Evolutionary conservation across 92 coral and sea anemone genomes (phyloP).

Genomic region (Siderastrea siderea): DNA sequence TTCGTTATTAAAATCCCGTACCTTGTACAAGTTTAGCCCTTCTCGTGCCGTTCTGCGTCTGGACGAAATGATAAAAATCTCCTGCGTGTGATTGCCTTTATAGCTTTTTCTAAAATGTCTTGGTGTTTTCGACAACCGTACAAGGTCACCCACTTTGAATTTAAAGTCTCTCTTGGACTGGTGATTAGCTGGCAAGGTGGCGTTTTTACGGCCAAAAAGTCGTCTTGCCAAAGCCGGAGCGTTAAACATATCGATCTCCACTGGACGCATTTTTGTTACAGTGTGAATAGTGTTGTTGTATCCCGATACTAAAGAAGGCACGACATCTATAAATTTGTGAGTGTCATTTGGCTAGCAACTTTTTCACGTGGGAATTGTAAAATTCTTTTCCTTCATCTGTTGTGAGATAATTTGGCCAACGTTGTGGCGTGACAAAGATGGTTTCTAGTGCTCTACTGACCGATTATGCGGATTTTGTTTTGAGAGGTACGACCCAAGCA

Average conservation of each 20-base stretch:
- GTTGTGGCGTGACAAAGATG: too few relatives aligned
- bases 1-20: not conserved
- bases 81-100: slow-evolving; percentile 17
- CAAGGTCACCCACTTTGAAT: slow-evolving; percentile 11
- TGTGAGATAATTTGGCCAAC: too few relatives aligned
- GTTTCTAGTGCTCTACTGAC: too few relatives aligned
- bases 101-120: slow-evolving; percentile 2
- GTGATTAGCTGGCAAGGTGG: too few relatives aligned
- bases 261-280: slow-evolving; percentile 6
- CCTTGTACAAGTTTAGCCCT: slow-evolving; percentile 4
- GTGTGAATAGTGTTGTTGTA: not conserved
- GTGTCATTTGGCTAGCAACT: too few relatives aligned
- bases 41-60: slow-evolving; percentile 10
- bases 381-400: too few relatives aligned
- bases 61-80: slow-evolving; percentile 14
- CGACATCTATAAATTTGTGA: slow-evolving; percentile 9
- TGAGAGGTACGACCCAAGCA: too few relatives aligned
- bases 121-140: slow-evolving; percentile 16
- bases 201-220: not conserved
- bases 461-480: too few relatives aligned
- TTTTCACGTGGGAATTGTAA: too few relatives aligned
- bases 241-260: not conserved
- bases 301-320: slow-evolving; percentile 7
- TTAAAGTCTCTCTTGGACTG: too few relatives aligned
- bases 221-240: slow-evolving; percentile 18